These are phyloP conservation scores for Eulemur albifrons DNA, from an alignment of 2,797 vertebrate genomes.

Conservation along the genomic window DNA sequence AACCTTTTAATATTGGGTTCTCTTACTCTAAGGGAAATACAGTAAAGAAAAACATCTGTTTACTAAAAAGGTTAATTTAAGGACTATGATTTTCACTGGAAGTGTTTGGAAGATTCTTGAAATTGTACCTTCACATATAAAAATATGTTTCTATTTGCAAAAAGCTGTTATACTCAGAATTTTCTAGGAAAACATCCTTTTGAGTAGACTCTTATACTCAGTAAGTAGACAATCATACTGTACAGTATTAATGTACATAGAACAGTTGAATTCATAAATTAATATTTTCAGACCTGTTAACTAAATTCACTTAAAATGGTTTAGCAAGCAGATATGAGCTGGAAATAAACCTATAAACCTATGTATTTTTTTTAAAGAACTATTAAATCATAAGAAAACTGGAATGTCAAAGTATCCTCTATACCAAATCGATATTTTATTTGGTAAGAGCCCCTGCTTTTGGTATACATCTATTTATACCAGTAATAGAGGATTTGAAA, in stretches of 20 bases:
- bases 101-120: slow-evolving; percentile 52
- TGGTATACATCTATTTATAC: background rate
- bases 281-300: slow-evolving; percentile 10
- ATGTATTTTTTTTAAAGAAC: background rate
- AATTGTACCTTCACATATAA: background rate
- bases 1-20: slow-evolving; percentile 44
- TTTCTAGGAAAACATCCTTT: slow-evolving; percentile 13
- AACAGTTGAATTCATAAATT: slow-evolving; percentile 31
- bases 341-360: background rate
- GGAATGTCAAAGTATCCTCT: slow-evolving; percentile 12
- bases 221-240: slow-evolving; percentile 17
- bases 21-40: slow-evolving; percentile 19
- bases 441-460: slow-evolving; percentile 7
- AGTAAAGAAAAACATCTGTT: slow-evolving; percentile 45
- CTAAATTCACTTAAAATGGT: slow-evolving; percentile 47
- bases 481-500: slow-evolving; percentile 44
- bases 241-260: background rate
- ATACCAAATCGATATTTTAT: slow-evolving; percentile 11
- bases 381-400: slow-evolving; percentile 39
- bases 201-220: background rate
- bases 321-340: slow-evolving; percentile 29
- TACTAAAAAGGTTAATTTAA: slow-evolving; percentile 55
- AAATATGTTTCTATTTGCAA: slow-evolving; percentile 37
- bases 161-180: background rate
- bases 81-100: slow-evolving; percentile 12